A percentile compares a stretch with the other conserved stretches of the same genome.
These are phyloP conservation scores for Sebastes schlegelii DNA, from an alignment of 2,113 vertebrate genomes.

Conservation along the genomic window DNA sequence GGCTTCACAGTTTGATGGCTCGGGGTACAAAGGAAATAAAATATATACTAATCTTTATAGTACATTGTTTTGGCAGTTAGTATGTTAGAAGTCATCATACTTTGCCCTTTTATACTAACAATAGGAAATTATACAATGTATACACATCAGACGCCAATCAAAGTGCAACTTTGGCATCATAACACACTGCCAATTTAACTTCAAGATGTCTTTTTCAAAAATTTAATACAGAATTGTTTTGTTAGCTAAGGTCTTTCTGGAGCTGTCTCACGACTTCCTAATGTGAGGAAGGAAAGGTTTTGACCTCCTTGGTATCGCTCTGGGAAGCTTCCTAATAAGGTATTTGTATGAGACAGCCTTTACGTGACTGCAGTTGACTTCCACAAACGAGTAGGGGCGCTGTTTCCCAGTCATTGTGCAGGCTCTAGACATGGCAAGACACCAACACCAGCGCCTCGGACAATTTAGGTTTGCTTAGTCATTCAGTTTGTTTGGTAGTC, in stretches of 20 bases:
- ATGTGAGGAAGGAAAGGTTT: constrained; percentile 13
- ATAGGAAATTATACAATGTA: neutral
- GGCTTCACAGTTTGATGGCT: too few relatives aligned
- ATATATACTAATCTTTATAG: neutral
- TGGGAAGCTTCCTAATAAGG: constrained; percentile 62
- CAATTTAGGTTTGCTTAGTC: constrained; percentile 5
- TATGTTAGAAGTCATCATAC: neutral
- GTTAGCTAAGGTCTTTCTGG: neutral
- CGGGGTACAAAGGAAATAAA: too few relatives aligned
- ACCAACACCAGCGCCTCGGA: neutral
- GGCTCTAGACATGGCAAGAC: neutral
- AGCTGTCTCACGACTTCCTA: neutral
- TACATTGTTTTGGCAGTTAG: neutral
- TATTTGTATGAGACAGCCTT: constrained; percentile 32
- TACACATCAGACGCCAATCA: neutral
- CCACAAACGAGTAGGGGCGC: constrained; percentile 8
- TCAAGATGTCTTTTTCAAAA: neutral
- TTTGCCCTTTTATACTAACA: neutral
- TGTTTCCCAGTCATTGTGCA: constrained; percentile 23
- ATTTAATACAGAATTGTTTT: neutral
- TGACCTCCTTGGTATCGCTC: neutral
- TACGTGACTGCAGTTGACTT: constrained; percentile 8
- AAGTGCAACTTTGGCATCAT: neutral
- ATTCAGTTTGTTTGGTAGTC: neutral
- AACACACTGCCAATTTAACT: neutral